Evolutionary conservation across 2,113 vertebrate species (phyloP).

Genomic region (Myodes glareolus): DNA sequence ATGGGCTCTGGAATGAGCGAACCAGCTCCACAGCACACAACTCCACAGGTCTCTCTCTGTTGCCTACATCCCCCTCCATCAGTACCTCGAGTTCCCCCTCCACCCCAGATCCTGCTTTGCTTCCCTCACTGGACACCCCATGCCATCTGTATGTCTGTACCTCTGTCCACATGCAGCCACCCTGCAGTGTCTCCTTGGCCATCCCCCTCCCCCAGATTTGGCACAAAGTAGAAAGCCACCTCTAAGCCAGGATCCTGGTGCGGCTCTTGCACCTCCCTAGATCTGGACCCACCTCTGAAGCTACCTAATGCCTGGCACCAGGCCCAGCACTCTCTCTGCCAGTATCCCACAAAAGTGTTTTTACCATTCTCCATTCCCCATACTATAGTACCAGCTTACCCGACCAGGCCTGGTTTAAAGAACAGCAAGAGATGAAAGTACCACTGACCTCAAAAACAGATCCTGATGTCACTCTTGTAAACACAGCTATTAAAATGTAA

Average conservation of each 20-base stretch:
- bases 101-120: not conserved
- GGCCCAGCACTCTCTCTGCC: not conserved
- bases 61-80: not conserved
- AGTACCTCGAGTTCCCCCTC: not conserved
- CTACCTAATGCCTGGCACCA: no score
- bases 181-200: accelerated
- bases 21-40: not conserved
- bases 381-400: not conserved
- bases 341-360: not conserved
- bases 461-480: not conserved
- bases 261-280: not conserved
- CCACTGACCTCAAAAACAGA: not conserved
- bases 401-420: not conserved
- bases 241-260: not conserved
- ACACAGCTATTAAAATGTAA: not conserved
- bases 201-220: not conserved
- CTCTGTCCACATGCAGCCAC: not conserved
- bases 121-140: not conserved
- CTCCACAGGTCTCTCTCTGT: not conserved
- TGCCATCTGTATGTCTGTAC: no score
- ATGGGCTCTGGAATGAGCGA: not conserved
- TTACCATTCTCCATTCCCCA: not conserved
- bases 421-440: not conserved
- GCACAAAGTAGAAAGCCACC: not conserved
- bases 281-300: not conserved